A percentile compares a stretch with the other conserved stretches of the same genome.
Conservation (phyloP, 2,797 vertebrate genomes). For the Eleutherodactylus coqui region DNA sequence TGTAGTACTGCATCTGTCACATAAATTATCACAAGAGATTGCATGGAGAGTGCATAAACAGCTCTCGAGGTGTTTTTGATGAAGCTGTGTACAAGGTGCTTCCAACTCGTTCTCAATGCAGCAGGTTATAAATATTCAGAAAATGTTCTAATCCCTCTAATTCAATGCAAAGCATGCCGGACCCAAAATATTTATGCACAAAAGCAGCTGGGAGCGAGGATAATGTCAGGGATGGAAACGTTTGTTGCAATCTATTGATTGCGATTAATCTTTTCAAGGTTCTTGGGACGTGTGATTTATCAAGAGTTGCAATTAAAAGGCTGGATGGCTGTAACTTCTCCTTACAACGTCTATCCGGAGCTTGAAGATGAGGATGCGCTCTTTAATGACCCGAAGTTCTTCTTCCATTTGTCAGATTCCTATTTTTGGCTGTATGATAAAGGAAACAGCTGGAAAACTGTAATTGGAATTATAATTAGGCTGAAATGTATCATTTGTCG, state of each 20-base stretch:
- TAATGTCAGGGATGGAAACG: constrained; percentile 61
- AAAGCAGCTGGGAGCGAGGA: constrained; percentile 65
- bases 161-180: constrained; percentile 63
- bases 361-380: neutral
- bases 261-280: constrained; percentile 68
- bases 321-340: neutral
- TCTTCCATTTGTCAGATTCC: neutral
- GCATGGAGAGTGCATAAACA: constrained; percentile 42
- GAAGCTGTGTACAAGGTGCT: constrained; percentile 63
- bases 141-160: constrained; percentile 66
- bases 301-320: constrained; percentile 6
- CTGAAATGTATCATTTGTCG: neutral
- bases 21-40: constrained; percentile 55
- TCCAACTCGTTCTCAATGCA: constrained; percentile 48
- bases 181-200: constrained; percentile 64
- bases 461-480: neutral
- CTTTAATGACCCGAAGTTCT: neutral
- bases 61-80: constrained; percentile 58
- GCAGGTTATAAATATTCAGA: constrained; percentile 63
- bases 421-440: neutral
- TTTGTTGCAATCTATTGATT: constrained; percentile 65
- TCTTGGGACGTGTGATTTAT: constrained; percentile 29
- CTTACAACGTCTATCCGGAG: neutral
- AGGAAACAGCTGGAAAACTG: neutral
- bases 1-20: constrained; percentile 54